phyloP scores from a whole-genome alignment of 2,113 vertebrate genomes.

The Egretta garzetta region DNA sequence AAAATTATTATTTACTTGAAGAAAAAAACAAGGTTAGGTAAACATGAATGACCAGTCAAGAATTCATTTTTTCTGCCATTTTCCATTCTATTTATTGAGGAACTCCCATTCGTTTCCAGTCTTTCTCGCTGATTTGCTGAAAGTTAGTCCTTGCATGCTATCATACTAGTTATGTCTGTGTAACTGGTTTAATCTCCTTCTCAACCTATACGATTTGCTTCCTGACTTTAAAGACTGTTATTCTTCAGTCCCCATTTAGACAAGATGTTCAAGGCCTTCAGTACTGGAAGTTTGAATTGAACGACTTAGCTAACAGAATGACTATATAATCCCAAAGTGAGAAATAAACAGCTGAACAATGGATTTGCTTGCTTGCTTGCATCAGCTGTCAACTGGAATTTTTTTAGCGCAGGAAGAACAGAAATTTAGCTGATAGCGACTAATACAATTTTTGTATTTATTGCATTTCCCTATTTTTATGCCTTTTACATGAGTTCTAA shows the following conservation, averaged over 20 bases:
- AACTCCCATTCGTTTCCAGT: neutral
- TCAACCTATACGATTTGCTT: neutral
- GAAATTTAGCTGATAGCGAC: neutral
- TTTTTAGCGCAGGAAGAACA: neutral
- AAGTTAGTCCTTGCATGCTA: neutral
- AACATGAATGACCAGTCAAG: neutral
- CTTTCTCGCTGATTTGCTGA: neutral
- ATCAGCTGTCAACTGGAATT: neutral
- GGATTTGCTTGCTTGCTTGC: neutral
- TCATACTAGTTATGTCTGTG: neutral
- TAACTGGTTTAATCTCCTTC: neutral
- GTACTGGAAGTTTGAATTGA: neutral
- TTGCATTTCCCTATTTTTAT: slow-evolving; percentile 24
- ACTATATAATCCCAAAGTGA: neutral
- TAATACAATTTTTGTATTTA: slow-evolving; percentile 5
- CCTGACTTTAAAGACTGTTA: neutral
- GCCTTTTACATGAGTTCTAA: slow-evolving; percentile 30
- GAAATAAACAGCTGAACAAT: neutral
- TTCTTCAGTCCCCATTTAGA: neutral
- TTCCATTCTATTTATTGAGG: neutral
- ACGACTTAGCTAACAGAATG: neutral
- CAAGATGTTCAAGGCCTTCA: neutral
- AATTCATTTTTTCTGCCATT: neutral
- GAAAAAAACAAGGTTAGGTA: neutral
- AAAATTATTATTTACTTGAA: neutral